Conservation (phyloP, 1,140 invertebrate genomes). For the Brachionus rotundiformis region DNA sequence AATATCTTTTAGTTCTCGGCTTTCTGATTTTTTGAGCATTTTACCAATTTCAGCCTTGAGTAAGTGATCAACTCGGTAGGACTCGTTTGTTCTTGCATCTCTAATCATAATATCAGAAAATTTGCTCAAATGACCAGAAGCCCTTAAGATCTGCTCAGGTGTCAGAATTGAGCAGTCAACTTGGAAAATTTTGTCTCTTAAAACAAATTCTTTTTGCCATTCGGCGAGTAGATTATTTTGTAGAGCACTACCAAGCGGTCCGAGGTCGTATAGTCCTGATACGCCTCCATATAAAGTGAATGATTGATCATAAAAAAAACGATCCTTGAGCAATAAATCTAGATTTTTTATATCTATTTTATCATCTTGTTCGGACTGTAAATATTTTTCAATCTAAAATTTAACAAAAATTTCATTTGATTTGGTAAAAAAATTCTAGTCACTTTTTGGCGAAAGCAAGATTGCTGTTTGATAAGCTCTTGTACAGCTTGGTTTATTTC, state of each 20-base stretch:
- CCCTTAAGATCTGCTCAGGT: constrained; percentile 34
- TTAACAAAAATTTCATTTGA: background rate
- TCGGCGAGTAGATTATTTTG: constrained; percentile 25
- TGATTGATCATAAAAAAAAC: constrained; percentile 52
- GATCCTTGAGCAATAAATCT: constrained; percentile 14
- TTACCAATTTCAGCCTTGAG: constrained; percentile 65
- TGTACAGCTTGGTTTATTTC: background rate
- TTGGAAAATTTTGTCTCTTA: constrained; percentile 22
- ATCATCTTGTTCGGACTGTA: background rate
- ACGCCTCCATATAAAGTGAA: constrained; percentile 46
- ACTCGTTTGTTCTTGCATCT: constrained; percentile 16
- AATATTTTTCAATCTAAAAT: constrained; percentile 18
- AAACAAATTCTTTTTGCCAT: constrained; percentile 48
- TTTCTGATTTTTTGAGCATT: constrained; percentile 58
- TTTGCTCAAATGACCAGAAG: constrained; percentile 41
- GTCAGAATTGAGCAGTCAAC: constrained; percentile 50
- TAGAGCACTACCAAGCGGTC: constrained; percentile 21
- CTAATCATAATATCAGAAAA: constrained; percentile 42
- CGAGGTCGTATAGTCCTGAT: constrained; percentile 19
- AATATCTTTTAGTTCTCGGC: background rate
- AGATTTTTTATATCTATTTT: background rate
- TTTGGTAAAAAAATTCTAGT: background rate
- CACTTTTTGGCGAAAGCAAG: constrained; percentile 17
- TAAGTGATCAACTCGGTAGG: constrained; percentile 48
- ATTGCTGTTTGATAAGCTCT: background rate